These are phyloP conservation scores for Pollenia griseotomentosa DNA, from an alignment of 2,888 invertebrate genomes.

Conservation along the genomic window DNA sequence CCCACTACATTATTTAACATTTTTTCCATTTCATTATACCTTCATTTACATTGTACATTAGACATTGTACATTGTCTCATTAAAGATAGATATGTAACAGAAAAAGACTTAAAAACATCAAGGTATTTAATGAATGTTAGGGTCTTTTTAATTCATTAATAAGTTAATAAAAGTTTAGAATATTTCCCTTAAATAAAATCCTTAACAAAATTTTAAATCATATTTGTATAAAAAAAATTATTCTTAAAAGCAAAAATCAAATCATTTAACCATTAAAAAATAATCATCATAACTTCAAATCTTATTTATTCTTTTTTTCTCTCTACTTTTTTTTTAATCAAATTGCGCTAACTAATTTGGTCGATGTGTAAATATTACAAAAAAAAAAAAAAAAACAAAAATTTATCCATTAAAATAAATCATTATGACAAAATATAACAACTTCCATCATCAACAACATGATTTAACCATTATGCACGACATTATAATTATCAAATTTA, in stretches of 20 bases:
- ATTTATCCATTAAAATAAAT: not conserved
- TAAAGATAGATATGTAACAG: too few species aligned
- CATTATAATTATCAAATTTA: conserved; percentile 4
- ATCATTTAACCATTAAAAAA: conserved; percentile 26
- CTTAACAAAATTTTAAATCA: conserved; percentile 2
- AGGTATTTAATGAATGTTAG: not conserved
- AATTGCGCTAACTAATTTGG: conserved; percentile 60
- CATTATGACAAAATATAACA: conserved; percentile 24
- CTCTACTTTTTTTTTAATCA: conserved; percentile 34
- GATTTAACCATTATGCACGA: conserved; percentile 5
- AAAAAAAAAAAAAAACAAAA: conserved; percentile 18
- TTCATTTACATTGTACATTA: not conserved
- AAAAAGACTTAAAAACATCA: not conserved
- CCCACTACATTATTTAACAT: conserved; percentile 6
- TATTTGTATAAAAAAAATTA: not conserved
- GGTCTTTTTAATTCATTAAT: not conserved
- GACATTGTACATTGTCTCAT: not conserved
- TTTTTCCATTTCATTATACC: conserved; percentile 30
- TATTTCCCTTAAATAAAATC: conserved; percentile 10
- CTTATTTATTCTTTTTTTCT: conserved; percentile 51
- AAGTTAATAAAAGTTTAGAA: not conserved
- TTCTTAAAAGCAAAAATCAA: not conserved
- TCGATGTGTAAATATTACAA: conserved; percentile 56
- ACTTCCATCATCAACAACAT: not conserved
- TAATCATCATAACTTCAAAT: conserved; percentile 37